These are phyloP conservation scores for Araneus ventricosus DNA, from an alignment of 1,140 invertebrate species.

Conservation along the genomic window DNA sequence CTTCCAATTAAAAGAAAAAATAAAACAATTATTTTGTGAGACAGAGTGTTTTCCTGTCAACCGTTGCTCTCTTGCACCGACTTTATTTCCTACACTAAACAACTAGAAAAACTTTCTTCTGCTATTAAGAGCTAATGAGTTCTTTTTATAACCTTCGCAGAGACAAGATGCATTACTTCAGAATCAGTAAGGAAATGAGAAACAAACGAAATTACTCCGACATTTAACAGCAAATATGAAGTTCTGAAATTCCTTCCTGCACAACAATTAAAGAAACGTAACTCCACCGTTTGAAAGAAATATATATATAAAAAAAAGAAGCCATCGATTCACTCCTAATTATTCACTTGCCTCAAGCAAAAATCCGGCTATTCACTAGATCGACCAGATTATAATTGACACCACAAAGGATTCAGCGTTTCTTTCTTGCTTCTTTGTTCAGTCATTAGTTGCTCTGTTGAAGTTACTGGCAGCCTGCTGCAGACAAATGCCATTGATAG, in stretches of 20 bases:
- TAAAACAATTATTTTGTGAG: no score
- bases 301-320: not conserved
- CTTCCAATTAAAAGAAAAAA: no score
- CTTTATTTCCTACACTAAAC: not conserved
- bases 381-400: slow-evolving; percentile 4
- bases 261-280: not conserved
- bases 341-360: slow-evolving; percentile 8
- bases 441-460: not conserved
- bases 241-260: not conserved
- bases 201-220: not conserved
- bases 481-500: not conserved
- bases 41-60: no score
- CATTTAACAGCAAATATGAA: not conserved
- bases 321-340: not conserved
- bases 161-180: not conserved
- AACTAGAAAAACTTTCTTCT: not conserved
- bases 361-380: slow-evolving; percentile 6
- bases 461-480: not conserved
- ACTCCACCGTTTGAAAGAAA: not conserved
- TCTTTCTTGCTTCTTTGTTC: not conserved
- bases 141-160: not conserved
- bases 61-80: not conserved
- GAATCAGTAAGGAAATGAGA: not conserved
- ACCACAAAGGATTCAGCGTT: not conserved
- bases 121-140: not conserved